A percentile compares a stretch with the other conserved stretches of the same genome.
These are phyloP conservation scores for Muraenolepis orangiensis DNA, from an alignment of 2,797 vertebrate genomes.

Conservation along the genomic window DNA sequence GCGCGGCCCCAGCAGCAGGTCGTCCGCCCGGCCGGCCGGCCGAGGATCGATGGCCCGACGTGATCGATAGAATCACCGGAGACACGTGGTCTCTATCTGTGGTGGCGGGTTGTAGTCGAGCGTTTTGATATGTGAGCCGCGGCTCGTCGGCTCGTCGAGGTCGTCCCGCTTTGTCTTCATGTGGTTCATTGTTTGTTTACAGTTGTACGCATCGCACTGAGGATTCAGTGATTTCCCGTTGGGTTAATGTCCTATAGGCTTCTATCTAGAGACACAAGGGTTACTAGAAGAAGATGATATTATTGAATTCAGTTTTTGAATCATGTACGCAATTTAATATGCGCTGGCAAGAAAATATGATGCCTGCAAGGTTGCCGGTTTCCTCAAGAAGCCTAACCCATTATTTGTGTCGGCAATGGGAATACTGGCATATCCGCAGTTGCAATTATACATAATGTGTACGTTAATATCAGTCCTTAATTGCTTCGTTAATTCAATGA, in stretches of 20 bases:
- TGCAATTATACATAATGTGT: not conserved
- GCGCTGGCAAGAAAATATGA: not conserved
- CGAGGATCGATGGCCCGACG: slow-evolving; percentile 28
- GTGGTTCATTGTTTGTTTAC: slow-evolving; percentile 76
- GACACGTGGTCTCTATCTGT: slow-evolving; percentile 40
- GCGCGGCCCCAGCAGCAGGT: slow-evolving; percentile 51
- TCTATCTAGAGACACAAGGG: not conserved
- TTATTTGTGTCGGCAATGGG: not conserved
- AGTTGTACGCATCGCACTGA: slow-evolving; percentile 47
- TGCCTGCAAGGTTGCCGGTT: not conserved
- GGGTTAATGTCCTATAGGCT: not conserved
- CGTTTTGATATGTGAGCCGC: slow-evolving; percentile 53
- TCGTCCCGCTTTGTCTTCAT: slow-evolving; percentile 75
- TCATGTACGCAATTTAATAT: not conserved
- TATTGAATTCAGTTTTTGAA: not conserved
- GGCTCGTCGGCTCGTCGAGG: too few species aligned
- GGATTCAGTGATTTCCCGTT: not conserved
- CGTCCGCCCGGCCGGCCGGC: slow-evolving; percentile 40
- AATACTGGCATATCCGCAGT: not conserved
- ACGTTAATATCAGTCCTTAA: not conserved
- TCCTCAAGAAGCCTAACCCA: not conserved
- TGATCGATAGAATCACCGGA: slow-evolving; percentile 11
- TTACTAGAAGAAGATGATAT: not conserved
- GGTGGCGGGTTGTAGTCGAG: slow-evolving; percentile 16
- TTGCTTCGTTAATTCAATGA: not conserved